A percentile compares a stretch with the other conserved stretches of the same genome.
These are phyloP conservation scores for Ictalurus furcatus DNA, from an alignment of 2,113 vertebrate genomes.

Conservation along the genomic window DNA sequence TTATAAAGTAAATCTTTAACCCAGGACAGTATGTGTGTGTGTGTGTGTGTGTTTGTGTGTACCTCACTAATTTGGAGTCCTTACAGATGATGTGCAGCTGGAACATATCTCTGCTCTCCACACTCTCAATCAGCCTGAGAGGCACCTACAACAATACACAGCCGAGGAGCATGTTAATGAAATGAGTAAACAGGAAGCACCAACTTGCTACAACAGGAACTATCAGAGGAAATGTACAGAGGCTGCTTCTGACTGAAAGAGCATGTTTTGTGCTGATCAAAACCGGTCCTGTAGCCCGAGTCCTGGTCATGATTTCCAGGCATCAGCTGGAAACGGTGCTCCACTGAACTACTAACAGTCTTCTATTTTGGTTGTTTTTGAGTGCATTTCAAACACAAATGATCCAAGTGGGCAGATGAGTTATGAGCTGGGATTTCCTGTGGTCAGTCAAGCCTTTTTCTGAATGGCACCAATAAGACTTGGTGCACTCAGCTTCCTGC, in stretches of 20 bases:
- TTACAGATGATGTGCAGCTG: slow-evolving; percentile 98
- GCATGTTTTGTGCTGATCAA: neutral
- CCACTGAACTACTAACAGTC: neutral
- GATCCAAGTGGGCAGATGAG: neutral
- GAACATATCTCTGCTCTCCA: slow-evolving; percentile 98
- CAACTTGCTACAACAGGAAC: neutral
- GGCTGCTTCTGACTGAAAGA: neutral
- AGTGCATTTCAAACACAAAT: neutral
- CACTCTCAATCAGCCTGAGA: slow-evolving; percentile 94
- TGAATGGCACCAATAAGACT: slow-evolving; percentile 1
- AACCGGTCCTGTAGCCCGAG: neutral
- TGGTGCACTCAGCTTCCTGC: neutral
- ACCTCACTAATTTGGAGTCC: slow-evolving; percentile 99
- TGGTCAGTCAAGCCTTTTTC: neutral
- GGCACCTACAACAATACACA: slow-evolving; percentile 83
- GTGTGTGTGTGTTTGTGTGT: slow-evolving; percentile 30
- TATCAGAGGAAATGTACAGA: neutral
- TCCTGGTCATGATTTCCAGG: slow-evolving; percentile 1
- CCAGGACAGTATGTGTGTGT: neutral
- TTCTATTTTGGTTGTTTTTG: neutral
- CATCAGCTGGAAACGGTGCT: neutral
- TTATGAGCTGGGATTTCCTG: neutral
- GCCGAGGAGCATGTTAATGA: slow-evolving; percentile 36
- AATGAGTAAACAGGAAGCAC: neutral
- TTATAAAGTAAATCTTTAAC: neutral